Evolutionary conservation across 2,113 vertebrate species (phyloP), one percentile per base, ranked within the genome.

Genomic region (Tauraco erythrolophus): DNA sequence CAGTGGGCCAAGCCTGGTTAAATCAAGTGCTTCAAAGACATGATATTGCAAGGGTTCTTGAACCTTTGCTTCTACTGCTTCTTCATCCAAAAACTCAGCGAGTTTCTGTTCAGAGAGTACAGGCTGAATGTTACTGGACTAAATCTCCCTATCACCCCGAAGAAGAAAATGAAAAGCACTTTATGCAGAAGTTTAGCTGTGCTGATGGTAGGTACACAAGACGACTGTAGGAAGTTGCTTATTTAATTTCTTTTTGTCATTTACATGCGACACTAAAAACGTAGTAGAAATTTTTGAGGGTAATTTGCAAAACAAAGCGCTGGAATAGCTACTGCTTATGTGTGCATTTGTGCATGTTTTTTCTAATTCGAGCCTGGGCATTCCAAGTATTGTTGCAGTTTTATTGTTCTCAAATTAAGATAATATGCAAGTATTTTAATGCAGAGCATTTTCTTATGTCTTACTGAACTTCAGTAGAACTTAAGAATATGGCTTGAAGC

Each of bases 21-120:
- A 99, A 99, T 97, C 99, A 99, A 96, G 99, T 99, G 30, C 98
- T 99, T 50, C 99, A 99, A 97, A 99, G 99, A 96, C 99, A 99
- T 80, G 99, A 99, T 91, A 99, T 99, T 60, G 99, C 99, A 64
- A 98, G 99, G 35, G 99, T 99, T 79, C 98, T 99, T 45, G 99
- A 99, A 93, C 99, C 99, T 41, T 98, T 99, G 66, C 98, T 99
- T 4, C 98, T 99, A 15, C 98, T 99, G 41, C 98, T 99, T 79
- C 99, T 99, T 30, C 99, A 99, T 94, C 99, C 99, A 21, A 99
- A 99, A 98, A 99, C 99, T 71, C 99, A 99, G 87, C 97, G 99
- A 17, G 99, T 99, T 84, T 99, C 99, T 61, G 99, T 99, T 94
- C 99, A 99, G 94, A 98, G 99, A 70, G 99, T 99, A 19, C 99